phyloP scores from a whole-genome alignment of 2,888 invertebrate genomes.

The Tipula lateralis region DNA sequence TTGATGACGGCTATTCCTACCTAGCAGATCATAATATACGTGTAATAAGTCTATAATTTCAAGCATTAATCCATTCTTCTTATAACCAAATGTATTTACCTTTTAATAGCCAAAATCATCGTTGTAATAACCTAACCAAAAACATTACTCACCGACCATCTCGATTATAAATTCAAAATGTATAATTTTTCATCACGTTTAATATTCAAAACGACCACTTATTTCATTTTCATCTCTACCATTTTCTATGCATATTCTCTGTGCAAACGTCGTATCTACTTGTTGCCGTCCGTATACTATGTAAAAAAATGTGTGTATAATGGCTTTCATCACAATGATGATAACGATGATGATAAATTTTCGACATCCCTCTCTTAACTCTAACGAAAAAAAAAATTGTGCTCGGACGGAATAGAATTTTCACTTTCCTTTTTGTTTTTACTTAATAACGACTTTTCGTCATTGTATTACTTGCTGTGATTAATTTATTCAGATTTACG shows the following conservation, averaged over 20 bases:
- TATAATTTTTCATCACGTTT: neutral
- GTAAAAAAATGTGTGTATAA: constrained; percentile 6
- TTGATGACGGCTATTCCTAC: no score
- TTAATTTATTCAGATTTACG: neutral
- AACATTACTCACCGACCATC: neutral
- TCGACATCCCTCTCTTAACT: neutral
- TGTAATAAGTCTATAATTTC: no score
- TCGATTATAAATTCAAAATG: neutral
- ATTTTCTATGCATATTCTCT: neutral
- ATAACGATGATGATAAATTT: neutral
- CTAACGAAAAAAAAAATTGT: neutral
- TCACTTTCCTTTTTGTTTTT: neutral
- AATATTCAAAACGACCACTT: constrained; percentile 11
- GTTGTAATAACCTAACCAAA: no score
- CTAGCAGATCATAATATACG: no score
- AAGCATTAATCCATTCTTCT: no score
- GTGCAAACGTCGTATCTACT: neutral
- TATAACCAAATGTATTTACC: no score
- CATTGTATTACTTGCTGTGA: neutral
- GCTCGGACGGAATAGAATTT: neutral
- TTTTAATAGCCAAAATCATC: no score
- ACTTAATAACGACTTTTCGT: neutral
- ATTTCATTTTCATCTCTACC: neutral
- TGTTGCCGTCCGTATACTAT: neutral
- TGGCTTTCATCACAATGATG: neutral